These are phyloP conservation scores for Meloidogyne chitwoodi DNA, from an alignment of 1,140 invertebrate genomes.

Conservation along the genomic window DNA sequence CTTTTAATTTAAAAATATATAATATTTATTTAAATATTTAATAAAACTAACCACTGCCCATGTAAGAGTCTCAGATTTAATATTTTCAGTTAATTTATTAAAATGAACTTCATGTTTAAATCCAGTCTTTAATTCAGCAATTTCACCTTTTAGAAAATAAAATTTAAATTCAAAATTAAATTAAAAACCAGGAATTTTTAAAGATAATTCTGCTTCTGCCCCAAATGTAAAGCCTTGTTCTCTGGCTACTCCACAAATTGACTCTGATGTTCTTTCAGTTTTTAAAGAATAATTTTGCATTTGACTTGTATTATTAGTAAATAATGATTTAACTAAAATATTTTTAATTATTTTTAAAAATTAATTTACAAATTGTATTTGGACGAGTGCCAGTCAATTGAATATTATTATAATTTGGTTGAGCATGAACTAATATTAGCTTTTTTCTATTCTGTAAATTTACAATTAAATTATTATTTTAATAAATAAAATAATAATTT, in stretches of 20 bases:
- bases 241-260: constrained; percentile 59
- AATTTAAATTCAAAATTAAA: background rate
- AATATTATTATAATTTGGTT: constrained; percentile 59
- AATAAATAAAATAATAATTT: constrained; percentile 29
- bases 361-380: constrained; percentile 61
- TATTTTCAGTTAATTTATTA: constrained; percentile 61
- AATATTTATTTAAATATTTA: too few species aligned
- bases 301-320: constrained; percentile 62
- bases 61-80: constrained; percentile 61
- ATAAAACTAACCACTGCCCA: constrained; percentile 62
- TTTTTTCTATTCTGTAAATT: constrained; percentile 60
- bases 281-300: constrained; percentile 64
- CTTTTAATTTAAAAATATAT: too few species aligned
- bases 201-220: constrained; percentile 61
- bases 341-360: constrained; percentile 24
- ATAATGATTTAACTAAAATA: constrained; percentile 62
- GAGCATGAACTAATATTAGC: constrained; percentile 59
- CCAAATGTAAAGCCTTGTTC: constrained; percentile 63
- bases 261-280: constrained; percentile 62
- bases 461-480: too few species aligned
- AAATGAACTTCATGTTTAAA: constrained; percentile 64
- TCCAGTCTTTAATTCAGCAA: constrained; percentile 63
- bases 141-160: constrained; percentile 49
- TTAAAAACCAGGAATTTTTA: constrained; percentile 63
- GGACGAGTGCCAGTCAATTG: constrained; percentile 50